These are phyloP conservation scores for Zelostemma sp. DNA, from an alignment of 1,140 invertebrate genomes.

Conservation along the genomic window DNA sequence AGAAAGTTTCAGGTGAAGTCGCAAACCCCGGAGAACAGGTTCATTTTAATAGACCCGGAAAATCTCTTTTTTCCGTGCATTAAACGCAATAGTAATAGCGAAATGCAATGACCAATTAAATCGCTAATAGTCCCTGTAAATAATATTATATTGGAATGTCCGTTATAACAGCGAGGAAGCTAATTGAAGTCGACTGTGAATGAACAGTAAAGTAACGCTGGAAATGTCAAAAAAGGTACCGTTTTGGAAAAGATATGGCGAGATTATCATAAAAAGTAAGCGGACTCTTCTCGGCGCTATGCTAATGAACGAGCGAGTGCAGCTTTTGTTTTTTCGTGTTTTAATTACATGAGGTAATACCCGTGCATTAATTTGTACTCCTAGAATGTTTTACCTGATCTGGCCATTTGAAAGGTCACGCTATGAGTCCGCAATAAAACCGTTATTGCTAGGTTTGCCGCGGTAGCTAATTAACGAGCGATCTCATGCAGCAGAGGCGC, in stretches of 20 bases:
- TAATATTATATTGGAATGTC: constrained; percentile 2
- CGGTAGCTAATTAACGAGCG: constrained; percentile 47
- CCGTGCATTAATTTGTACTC: constrained; percentile 46
- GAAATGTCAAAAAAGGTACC: constrained; percentile 23
- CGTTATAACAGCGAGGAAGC: neutral
- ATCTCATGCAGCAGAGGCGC: constrained; percentile 45
- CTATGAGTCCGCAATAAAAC: constrained; percentile 42
- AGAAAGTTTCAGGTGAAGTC: too few species aligned
- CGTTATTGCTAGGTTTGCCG: constrained; percentile 45
- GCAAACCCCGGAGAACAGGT: neutral
- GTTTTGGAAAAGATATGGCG: constrained; percentile 20
- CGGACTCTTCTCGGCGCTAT: neutral
- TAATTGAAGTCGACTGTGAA: constrained; percentile 1
- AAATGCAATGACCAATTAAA: constrained; percentile 1
- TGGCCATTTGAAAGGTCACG: constrained; percentile 39
- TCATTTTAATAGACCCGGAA: neutral
- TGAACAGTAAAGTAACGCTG: neutral
- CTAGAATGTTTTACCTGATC: constrained; percentile 27
- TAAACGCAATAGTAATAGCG: neutral
- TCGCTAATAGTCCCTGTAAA: neutral
- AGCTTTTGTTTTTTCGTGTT: constrained; percentile 18
- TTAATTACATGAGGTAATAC: constrained; percentile 40
- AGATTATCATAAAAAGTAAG: neutral
- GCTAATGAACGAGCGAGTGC: constrained; percentile 31
- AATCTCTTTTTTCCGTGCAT: too few species aligned